Conservation (phyloP, 2,888 invertebrate species). For the Heliconius hortense region DNA sequence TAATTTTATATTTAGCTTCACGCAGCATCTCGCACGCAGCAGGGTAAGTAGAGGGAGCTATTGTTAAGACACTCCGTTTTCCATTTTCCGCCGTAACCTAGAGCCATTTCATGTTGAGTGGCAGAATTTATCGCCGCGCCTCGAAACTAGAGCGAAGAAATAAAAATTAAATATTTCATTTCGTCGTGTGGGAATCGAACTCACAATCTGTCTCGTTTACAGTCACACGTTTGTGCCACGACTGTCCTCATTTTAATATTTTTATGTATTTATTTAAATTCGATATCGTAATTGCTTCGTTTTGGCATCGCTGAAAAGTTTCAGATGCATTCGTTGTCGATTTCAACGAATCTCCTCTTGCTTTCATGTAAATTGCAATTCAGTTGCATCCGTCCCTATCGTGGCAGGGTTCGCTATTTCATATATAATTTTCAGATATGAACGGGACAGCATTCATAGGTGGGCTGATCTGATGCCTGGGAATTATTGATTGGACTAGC, state of each 20-base stretch:
- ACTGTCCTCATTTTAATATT: background rate
- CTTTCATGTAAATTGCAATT: conserved; percentile 15
- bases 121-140: too few species aligned
- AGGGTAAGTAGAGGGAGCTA: too few species aligned
- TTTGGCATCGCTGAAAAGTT: conserved; percentile 9
- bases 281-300: conserved; percentile 16
- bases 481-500: conserved; percentile 6
- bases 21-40: too few species aligned
- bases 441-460: conserved; percentile 1
- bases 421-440: background rate
- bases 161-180: background rate
- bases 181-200: background rate
- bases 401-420: background rate
- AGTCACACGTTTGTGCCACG: background rate
- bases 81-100: too few species aligned
- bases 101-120: too few species aligned
- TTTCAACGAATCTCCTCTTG: conserved; percentile 19
- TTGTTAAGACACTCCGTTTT: too few species aligned
- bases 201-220: background rate
- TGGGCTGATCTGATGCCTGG: conserved; percentile 8
- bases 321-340: conserved; percentile 14
- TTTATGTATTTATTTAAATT: too few species aligned
- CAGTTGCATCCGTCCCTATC: conserved; percentile 18
- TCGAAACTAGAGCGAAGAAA: too few species aligned
- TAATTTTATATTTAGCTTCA: too few species aligned